A percentile compares a stretch with the other conserved stretches of the same genome.
Evolutionary conservation across 2,888 invertebrate species (phyloP).

Genomic region (Melanostoma scalare): DNA sequence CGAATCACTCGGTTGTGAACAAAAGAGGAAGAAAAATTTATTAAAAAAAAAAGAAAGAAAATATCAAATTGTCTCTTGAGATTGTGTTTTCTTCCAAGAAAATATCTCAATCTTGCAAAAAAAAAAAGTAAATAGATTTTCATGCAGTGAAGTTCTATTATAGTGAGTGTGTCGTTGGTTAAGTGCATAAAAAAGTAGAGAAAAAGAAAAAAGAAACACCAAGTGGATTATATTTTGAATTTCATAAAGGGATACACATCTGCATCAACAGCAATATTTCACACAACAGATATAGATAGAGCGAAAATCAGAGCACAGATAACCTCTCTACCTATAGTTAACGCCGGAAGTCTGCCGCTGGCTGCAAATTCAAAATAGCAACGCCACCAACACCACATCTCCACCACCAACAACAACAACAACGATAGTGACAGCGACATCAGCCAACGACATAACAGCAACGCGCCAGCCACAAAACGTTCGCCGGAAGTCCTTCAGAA

Average conservation of each 20-base stretch:
- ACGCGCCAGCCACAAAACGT: conserved; percentile 54
- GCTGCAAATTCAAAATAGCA: conserved; percentile 72
- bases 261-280: conserved; percentile 41
- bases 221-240: conserved; percentile 51
- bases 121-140: conserved; percentile 29
- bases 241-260: conserved; percentile 52
- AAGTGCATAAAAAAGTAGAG: conserved; percentile 49
- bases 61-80: conserved; percentile 37
- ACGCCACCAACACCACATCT: conserved; percentile 35
- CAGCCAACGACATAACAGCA: conserved; percentile 17
- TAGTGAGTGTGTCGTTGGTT: conserved; percentile 54
- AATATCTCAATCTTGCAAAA: conserved; percentile 1
- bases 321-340: conserved; percentile 67
- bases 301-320: conserved; percentile 60
- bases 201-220: conserved; percentile 19
- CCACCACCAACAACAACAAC: conserved; percentile 23
- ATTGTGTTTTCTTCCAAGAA: conserved; percentile 30
- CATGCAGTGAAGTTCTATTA: conserved; percentile 13
- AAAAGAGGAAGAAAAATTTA: conserved; percentile 30
- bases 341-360: conserved; percentile 70
- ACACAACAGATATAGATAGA: conserved; percentile 16
- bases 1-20: conserved; percentile 58
- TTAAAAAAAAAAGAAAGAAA: conserved; percentile 19
- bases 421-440: conserved; percentile 19
- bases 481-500: conserved; percentile 73